A percentile compares a stretch with the other conserved stretches of the same genome.
These are phyloP conservation scores for Pholis gunnellus DNA, from an alignment of 2,113 vertebrate species.

Conservation along the genomic window DNA sequence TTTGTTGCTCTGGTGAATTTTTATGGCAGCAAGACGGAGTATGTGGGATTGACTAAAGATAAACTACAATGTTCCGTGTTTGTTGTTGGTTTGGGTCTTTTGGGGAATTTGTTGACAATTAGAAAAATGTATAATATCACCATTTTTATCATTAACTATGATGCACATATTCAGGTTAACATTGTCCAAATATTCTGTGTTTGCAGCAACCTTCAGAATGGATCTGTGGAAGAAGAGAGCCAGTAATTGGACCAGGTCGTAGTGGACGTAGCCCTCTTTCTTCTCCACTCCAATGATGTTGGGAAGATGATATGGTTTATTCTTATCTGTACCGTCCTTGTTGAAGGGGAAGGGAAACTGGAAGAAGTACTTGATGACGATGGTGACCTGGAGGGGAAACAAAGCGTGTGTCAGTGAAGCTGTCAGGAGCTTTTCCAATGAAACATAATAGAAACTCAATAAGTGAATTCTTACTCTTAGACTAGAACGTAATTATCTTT, in stretches of 20 bases:
- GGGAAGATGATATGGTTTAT: constrained; percentile 89
- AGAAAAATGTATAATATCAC: not conserved
- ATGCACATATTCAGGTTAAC: not conserved
- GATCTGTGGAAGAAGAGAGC: constrained; percentile 98
- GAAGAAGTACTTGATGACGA: constrained; percentile 98
- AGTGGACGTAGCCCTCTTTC: constrained; percentile 96
- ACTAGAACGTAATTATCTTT: not conserved
- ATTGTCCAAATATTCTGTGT: not conserved
- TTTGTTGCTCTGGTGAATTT: too few species aligned
- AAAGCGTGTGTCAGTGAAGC: not conserved
- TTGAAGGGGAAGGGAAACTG: constrained; percentile 98
- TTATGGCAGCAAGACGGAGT: not conserved
- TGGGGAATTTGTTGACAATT: not conserved
- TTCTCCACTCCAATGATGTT: constrained; percentile 99
- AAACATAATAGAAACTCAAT: not conserved
- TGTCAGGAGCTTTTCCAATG: not conserved
- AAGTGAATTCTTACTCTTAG: not conserved
- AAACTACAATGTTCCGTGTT: not conserved
- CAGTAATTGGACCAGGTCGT: constrained; percentile 94
- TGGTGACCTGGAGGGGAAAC: constrained; percentile 86
- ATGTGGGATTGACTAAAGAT: not conserved
- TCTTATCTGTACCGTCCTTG: constrained; percentile 81
- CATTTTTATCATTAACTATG: not conserved
- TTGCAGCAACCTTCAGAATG: constrained; percentile 91
- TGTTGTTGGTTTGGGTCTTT: not conserved